phyloP scores from a whole-genome alignment of 2,113 vertebrate genomes.

The Calyptommatus sinebrachiatus region DNA sequence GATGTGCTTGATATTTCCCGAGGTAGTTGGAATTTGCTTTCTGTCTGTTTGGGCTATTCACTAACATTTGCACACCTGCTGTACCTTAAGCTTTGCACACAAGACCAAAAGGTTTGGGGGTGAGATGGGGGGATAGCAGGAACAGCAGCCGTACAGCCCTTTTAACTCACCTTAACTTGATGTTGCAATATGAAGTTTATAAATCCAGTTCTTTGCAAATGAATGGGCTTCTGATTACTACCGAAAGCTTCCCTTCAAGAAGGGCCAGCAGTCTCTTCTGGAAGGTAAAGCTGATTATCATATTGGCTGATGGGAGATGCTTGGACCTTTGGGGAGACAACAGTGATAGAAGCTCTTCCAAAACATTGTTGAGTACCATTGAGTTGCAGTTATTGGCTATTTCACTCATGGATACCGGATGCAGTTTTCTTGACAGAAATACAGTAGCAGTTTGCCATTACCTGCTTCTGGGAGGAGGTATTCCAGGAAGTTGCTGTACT shows the following conservation, averaged over 20 bases:
- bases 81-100: conserved; percentile 63
- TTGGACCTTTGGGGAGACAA: no score
- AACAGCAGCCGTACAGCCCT: background rate
- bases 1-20: conserved; percentile 71
- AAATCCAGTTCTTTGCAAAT: background rate
- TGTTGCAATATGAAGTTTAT: conserved; percentile 14
- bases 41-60: conserved; percentile 49
- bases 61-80: conserved; percentile 78
- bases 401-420: no score
- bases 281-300: background rate
- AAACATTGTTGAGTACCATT: no score
- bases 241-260: background rate
- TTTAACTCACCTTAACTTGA: background rate
- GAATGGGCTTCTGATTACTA: background rate
- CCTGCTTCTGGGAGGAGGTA: no score
- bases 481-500: no score
- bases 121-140: no score
- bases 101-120: conserved; percentile 13
- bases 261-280: background rate
- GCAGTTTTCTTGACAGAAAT: no score
- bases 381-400: no score
- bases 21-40: conserved; percentile 71
- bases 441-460: no score
- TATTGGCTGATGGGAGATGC: no score
- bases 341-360: no score